Percentiles rank a stretch among this genome's conserved stretches.
Conservation (phyloP, 2,797 vertebrate species). For the Chelmon rostratus region DNA sequence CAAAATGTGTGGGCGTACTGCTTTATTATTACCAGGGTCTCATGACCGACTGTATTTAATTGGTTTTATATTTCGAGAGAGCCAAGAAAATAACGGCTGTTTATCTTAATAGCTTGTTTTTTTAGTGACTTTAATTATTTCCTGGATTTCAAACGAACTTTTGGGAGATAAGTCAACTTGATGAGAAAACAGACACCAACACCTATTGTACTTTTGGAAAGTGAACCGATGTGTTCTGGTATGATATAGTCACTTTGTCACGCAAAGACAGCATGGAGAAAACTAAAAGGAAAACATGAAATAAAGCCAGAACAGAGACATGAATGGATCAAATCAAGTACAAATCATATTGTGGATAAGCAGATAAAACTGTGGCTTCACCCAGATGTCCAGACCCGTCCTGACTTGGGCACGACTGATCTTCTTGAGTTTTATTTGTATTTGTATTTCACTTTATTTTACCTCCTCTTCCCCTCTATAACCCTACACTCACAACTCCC, state of each 20-base stretch:
- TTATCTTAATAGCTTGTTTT: slow-evolving; percentile 4
- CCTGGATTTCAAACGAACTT: slow-evolving; percentile 14
- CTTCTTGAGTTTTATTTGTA: neutral
- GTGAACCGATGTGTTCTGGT: slow-evolving; percentile 14
- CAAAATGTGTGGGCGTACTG: slow-evolving; percentile 9
- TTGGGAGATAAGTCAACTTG: neutral
- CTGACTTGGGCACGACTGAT: too few species aligned
- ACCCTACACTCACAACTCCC: fast-evolving
- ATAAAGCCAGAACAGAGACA: neutral
- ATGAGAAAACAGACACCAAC: slow-evolving; percentile 6
- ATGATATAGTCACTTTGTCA: neutral
- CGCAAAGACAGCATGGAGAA: too few species aligned
- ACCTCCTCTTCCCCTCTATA: neutral
- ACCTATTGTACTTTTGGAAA: neutral
- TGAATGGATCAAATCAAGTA: neutral
- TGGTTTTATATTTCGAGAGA: slow-evolving; percentile 3
- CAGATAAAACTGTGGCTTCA: too few species aligned
- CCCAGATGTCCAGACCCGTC: too few species aligned
- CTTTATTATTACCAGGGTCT: slow-evolving; percentile 19
- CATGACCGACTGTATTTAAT: neutral
- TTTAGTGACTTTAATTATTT: slow-evolving; percentile 9
- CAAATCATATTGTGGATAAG: too few species aligned
- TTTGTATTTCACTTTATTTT: neutral
- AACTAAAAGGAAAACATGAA: neutral
- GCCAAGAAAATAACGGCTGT: slow-evolving; percentile 17